These are phyloP conservation scores for Hystrix cristata DNA, from an alignment of 2,113 vertebrate species.

Conservation along the genomic window DNA sequence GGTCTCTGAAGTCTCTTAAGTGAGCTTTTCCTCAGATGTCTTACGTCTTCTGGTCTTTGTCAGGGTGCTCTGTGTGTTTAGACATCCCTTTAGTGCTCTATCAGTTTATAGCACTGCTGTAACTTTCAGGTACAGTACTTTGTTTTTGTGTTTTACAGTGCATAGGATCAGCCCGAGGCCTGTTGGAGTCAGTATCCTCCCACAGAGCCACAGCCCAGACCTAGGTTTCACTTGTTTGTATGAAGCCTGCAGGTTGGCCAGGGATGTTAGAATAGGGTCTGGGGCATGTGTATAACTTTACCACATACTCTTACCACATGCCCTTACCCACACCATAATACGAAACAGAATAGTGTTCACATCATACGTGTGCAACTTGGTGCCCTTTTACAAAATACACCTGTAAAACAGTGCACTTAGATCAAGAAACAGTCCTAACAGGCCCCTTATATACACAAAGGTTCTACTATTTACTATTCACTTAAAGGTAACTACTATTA, in stretches of 20 bases:
- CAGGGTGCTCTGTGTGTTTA: neutral
- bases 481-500: neutral
- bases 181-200: neutral
- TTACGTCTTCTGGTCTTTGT: neutral
- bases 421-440: neutral
- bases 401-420: neutral
- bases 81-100: too few species aligned
- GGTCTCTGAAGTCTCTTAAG: neutral
- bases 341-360: neutral
- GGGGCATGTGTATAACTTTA: neutral
- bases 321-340: neutral
- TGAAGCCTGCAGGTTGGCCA: neutral
- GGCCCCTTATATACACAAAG: neutral
- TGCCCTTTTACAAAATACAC: neutral
- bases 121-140: neutral
- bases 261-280: neutral
- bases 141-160: neutral
- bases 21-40: neutral
- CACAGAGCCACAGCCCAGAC: neutral
- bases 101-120: neutral
- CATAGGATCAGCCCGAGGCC: neutral
- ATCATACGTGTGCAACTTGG: neutral
- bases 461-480: neutral
- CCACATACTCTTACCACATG: neutral
- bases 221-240: neutral